phyloP scores from a whole-genome alignment of 1,140 invertebrate genomes.

The Pinna nobilis region DNA sequence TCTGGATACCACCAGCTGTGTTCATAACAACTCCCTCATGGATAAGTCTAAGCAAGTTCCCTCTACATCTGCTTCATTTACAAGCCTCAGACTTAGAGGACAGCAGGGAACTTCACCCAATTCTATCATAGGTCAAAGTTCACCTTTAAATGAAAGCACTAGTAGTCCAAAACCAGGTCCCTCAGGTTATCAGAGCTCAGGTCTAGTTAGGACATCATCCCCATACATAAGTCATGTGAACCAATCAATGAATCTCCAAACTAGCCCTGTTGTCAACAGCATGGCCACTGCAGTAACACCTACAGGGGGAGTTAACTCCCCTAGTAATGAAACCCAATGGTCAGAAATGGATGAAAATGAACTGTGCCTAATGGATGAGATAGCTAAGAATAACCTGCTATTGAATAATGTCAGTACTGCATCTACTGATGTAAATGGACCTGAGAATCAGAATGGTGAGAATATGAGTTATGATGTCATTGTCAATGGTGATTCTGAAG shows the following conservation, averaged over 20 bases:
- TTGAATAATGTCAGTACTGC: not conserved
- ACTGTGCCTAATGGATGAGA: not conserved
- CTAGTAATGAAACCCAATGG: conserved; percentile 32
- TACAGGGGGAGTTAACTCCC: not conserved
- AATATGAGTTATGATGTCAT: too few relatives aligned
- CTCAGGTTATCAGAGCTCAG: too few relatives aligned
- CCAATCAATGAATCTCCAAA: too few relatives aligned
- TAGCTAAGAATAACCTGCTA: not conserved
- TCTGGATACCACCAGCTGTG: not conserved
- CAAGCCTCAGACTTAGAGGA: too few relatives aligned
- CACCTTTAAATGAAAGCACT: too few relatives aligned
- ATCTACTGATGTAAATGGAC: not conserved
- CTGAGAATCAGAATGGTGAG: not conserved
- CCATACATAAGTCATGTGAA: too few relatives aligned
- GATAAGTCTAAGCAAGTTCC: not conserved
- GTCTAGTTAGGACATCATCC: too few relatives aligned
- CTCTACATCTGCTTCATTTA: too few relatives aligned
- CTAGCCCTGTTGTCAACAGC: not conserved
- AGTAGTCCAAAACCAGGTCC: not conserved
- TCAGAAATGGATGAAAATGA: conserved; percentile 44
- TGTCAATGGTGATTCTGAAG: too few relatives aligned
- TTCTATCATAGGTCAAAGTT: too few relatives aligned
- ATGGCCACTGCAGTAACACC: not conserved
- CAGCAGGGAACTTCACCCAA: too few relatives aligned
- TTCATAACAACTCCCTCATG: not conserved